Base-by-base conservation (phyloP, 2,113 vertebrate species). In the Scophthalmus maximus region DNA sequence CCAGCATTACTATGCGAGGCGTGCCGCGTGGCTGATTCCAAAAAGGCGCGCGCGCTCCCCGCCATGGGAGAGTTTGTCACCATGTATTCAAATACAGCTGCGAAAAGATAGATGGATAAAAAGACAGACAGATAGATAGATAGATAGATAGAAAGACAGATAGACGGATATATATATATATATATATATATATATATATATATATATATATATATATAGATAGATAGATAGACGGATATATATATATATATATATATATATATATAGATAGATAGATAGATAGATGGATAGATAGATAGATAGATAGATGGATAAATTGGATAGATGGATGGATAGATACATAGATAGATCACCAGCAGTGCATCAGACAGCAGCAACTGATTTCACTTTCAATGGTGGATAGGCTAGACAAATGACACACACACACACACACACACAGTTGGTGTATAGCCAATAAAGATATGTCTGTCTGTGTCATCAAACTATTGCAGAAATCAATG, bases 11-110 rank as follows among this genome's bases (percentile, higher is more conserved):
- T 75, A 89, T 87, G 88, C 88, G 60, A 73, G 87, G 88, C 90
- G 87, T 83, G 89, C 89, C 80, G 82, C 85, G 79, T 85, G 76
- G 85, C 68, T 89, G 87, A 90, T 85, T 79, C 83, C 84, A 68
- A 81, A 89, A 82, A 81, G 81, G 77, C 84, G 17, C n/a, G 84
- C 88, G 86, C 78, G 56, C 78, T 80, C 61, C 70, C 67, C 68
- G 68, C 60, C 82, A 76, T 88, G 85, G 81, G 89, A 90, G 81
- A 90, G 84, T 84, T 84, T 53, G 76, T 82, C 86, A 87, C 81
- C 82, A 70, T 27, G 46, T 51, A 70, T 82, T 76, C 36, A 79
- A 58, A 85, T 64, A 52, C 62, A 57, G 68, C 76, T 55, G 60
- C 42, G n/a, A n/a, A n/a, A n/a, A 30, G 36, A 49, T 32, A 32